These are phyloP conservation scores for Ostrea denselamellosa DNA, from an alignment of 1,140 invertebrate genomes.

Conservation along the genomic window DNA sequence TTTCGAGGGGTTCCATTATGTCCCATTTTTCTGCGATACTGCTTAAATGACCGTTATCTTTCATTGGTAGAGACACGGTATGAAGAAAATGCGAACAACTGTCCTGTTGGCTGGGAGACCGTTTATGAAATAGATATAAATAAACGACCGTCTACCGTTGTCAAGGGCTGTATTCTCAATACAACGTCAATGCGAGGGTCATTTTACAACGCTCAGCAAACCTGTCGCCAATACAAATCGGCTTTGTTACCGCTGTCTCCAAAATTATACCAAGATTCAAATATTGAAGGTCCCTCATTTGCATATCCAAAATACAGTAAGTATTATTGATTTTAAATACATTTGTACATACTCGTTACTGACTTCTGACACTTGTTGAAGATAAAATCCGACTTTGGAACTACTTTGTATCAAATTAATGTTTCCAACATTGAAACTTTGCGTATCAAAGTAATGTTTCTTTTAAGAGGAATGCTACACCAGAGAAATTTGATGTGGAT, in stretches of 20 bases:
- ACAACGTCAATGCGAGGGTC: neutral
- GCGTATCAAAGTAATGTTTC: neutral
- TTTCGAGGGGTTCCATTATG: too few species aligned
- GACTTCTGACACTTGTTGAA: neutral
- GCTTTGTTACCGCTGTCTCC: neutral
- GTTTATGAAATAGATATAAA: neutral
- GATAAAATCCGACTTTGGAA: neutral
- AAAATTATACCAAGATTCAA: neutral
- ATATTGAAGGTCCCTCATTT: neutral
- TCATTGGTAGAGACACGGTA: neutral
- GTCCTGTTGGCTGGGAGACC: neutral
- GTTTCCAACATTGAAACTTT: neutral
- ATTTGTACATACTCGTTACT: too few species aligned
- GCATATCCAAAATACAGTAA: neutral
- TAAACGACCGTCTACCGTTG: too few species aligned
- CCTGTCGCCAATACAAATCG: neutral
- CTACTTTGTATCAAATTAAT: too few species aligned
- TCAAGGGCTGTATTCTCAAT: neutral
- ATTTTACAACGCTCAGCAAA: conserved; percentile 1
- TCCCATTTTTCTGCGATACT: neutral
- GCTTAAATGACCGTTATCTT: neutral
- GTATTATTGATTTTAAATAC: neutral
- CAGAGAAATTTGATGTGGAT: too few species aligned
- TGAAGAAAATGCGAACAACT: neutral
- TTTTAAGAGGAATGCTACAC: neutral